Percentiles rank a stretch among this genome's conserved stretches.
Conservation (phyloP, 2,888 invertebrate genomes). For the Scaeva pyrastri region DNA sequence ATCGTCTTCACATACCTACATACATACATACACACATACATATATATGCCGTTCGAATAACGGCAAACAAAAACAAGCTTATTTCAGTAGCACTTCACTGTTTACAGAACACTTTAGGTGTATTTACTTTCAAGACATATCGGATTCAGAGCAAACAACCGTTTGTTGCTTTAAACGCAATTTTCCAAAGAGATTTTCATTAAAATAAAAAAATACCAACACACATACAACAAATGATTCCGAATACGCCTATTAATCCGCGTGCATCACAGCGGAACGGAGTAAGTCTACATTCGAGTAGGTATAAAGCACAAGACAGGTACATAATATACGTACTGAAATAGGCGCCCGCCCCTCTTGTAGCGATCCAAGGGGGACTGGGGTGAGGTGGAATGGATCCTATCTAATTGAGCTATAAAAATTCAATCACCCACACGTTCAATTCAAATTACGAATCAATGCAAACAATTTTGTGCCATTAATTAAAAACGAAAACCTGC, state of each 20-base stretch:
- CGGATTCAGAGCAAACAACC: constrained; percentile 55
- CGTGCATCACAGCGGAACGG: background rate
- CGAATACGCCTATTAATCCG: background rate
- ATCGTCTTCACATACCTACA: constrained; percentile 23
- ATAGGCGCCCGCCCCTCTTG: too few relatives aligned
- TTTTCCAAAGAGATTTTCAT: constrained; percentile 28
- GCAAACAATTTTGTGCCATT: constrained; percentile 55
- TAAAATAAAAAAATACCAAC: background rate
- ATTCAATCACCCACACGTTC: constrained; percentile 60
- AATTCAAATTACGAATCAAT: constrained; percentile 58
- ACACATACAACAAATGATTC: background rate
- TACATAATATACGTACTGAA: background rate
- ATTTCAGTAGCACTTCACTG: constrained; percentile 60
- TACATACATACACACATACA: too few relatives aligned
- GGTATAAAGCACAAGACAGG: too few relatives aligned
- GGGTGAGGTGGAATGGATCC: background rate
- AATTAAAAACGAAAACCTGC: constrained; percentile 52
- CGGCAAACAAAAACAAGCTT: constrained; percentile 52
- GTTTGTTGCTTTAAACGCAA: constrained; percentile 40
- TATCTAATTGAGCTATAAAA: constrained; percentile 66
- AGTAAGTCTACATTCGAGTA: background rate
- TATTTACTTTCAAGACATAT: constrained; percentile 70
- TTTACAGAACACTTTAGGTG: constrained; percentile 67
- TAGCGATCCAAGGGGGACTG: background rate
- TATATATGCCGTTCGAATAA: constrained; percentile 41